Evolutionary conservation across 2,113 vertebrate species (phyloP), one percentile per base, ranked within the genome.

Genomic region (Otus sunia): DNA sequence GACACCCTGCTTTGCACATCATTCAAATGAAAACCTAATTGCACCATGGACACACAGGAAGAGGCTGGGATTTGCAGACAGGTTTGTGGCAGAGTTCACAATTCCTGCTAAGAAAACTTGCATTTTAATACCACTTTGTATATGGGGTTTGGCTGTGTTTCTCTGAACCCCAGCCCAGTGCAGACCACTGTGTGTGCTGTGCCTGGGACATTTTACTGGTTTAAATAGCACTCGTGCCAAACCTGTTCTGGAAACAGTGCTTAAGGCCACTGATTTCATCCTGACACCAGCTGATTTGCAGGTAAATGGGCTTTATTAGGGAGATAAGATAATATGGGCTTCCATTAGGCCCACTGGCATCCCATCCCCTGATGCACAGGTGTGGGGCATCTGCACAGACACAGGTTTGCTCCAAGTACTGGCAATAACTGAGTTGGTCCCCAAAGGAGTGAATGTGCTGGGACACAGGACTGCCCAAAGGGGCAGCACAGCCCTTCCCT

Each of bases 381-480:
- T 16, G 30, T 37, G 22, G 55, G 41, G 37, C 9, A 4, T 12
- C 86, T 47, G 43, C 0, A 0, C 3, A 49, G 72, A 13, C 27
- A 41, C 55, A 63, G 26, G 20, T 27, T 52, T 71, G 45, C 41
- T 64, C 45, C 0, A 0, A 37, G n/a, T 13, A 56, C 49, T 5
- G 5, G 36, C n/a, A 55, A 3, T 15, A 55, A 45, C 53, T 15
- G 53, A 41, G 36, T 69, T 58, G 50, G 30, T 32, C 27, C 62
- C 19, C 59, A 6, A 2, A 56, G 58, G 21, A 60, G 27, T 4
- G n/a, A 77, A n/a, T 10, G 55, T 12, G 5, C 30, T 67, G 53
- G 64, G 59, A 79, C 34, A 60, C 0, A 1, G 39, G 39, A 12
- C 43, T 93, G 62, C 36, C 1, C 0, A 0, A 19, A 92, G 52